Conservation (phyloP, 2,113 vertebrate species). For the Ptyas mucosa region DNA sequence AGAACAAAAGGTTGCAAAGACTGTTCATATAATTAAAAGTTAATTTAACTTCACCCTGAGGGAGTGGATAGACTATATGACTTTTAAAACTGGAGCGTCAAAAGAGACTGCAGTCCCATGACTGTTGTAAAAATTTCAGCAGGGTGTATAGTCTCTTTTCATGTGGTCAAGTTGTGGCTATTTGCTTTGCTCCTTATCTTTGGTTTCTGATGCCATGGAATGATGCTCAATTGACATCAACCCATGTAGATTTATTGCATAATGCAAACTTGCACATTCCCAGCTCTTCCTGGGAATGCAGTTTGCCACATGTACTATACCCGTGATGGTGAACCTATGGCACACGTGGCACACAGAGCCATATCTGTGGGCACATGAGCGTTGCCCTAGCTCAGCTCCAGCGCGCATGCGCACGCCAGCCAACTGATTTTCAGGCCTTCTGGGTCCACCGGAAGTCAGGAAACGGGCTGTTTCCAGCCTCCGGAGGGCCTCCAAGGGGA, state of each 20-base stretch:
- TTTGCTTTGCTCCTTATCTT: not conserved
- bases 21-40: slow-evolving; percentile 11
- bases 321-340: too few relatives aligned
- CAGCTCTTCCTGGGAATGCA: not conserved
- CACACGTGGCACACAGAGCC: too few relatives aligned
- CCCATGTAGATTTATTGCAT: not conserved
- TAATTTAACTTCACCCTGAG: not conserved
- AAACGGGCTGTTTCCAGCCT: too few relatives aligned
- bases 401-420: too few relatives aligned
- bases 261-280: not conserved
- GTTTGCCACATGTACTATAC: not conserved
- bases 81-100: not conserved
- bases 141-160: not conserved
- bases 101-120: not conserved
- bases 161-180: not conserved
- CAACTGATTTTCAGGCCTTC: too few relatives aligned
- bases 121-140: not conserved
- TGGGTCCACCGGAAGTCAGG: too few relatives aligned
- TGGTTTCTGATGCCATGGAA: not conserved
- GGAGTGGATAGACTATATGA: not conserved
- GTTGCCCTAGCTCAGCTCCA: too few relatives aligned
- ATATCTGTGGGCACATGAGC: too few relatives aligned
- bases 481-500: too few relatives aligned
- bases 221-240: not conserved
- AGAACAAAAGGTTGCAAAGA: not conserved